Conservation (phyloP, 2,113 vertebrate genomes). For the Rhinogobius similis region DNA sequence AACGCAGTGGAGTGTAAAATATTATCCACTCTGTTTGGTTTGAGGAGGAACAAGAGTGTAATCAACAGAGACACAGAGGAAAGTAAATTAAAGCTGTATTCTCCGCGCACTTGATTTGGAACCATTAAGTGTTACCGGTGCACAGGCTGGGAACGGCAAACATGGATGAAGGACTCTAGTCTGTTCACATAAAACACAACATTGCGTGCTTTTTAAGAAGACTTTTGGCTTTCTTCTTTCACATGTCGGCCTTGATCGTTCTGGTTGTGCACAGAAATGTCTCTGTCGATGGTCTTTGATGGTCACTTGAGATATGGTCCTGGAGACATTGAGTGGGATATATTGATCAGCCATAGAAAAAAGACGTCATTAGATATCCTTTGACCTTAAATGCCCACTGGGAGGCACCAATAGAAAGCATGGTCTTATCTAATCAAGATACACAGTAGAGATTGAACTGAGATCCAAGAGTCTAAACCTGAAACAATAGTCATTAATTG, state of each 20-base stretch:
- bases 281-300: background rate
- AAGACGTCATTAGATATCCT: conserved; percentile 15
- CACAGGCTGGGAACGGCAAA: background rate
- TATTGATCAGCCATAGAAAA: conserved; percentile 12
- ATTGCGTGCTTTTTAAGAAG: background rate
- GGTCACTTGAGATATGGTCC: conserved; percentile 5
- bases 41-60: conserved; percentile 30
- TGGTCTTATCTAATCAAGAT: conserved; percentile 14
- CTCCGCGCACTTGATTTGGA: conserved; percentile 6
- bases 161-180: background rate
- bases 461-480: background rate
- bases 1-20: conserved; percentile 52
- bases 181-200: background rate
- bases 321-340: background rate
- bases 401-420: conserved; percentile 3
- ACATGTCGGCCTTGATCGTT: background rate
- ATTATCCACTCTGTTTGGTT: conserved; percentile 38
- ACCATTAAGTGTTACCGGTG: conserved; percentile 5
- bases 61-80: conserved; percentile 49
- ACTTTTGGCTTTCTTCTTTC: background rate
- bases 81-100: conserved; percentile 22
- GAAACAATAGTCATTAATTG: background rate
- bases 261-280: background rate
- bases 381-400: conserved; percentile 12
- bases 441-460: background rate